Percentiles rank a stretch among this genome's conserved stretches.
These are phyloP conservation scores for Hippocampus comes DNA, from an alignment of 2,113 vertebrate genomes.

Conservation along the genomic window DNA sequence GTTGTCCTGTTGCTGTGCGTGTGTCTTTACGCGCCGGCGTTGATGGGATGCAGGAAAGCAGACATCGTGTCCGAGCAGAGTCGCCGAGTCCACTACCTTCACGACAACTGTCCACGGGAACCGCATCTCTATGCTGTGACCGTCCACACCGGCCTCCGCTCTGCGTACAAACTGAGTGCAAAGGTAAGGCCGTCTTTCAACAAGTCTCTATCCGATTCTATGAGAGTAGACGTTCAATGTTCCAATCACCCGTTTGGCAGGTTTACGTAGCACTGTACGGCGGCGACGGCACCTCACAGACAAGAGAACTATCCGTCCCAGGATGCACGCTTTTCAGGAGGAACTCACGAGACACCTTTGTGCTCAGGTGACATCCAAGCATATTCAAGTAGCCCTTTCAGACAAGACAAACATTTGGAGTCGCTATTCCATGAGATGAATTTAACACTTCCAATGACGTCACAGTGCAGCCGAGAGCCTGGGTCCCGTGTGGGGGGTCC, in stretches of 20 bases:
- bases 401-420: background rate
- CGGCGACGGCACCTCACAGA: slow-evolving; percentile 71
- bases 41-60: slow-evolving; percentile 44
- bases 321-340: slow-evolving; percentile 71
- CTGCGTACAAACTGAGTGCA: slow-evolving; percentile 69
- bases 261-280: slow-evolving; percentile 77
- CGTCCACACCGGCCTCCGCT: slow-evolving; percentile 75
- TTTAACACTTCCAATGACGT: background rate
- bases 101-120: slow-evolving; percentile 61
- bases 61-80: slow-evolving; percentile 48
- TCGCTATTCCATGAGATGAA: background rate
- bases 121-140: slow-evolving; percentile 70
- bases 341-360: slow-evolving; percentile 78
- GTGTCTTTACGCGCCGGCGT: slow-evolving; percentile 52
- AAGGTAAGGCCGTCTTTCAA: slow-evolving; percentile 61
- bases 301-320: slow-evolving; percentile 72
- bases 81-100: slow-evolving; percentile 59
- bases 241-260: slow-evolving; percentile 45
- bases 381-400: background rate
- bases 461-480: slow-evolving; percentile 69
- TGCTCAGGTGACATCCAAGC: slow-evolving; percentile 74
- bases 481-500: slow-evolving; percentile 72
- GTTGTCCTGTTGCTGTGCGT: slow-evolving; percentile 46
- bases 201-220: no score
- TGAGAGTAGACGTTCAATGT: background rate